Base-by-base conservation (phyloP, 2,113 vertebrate genomes). In the Callipepla squamata region DNA sequence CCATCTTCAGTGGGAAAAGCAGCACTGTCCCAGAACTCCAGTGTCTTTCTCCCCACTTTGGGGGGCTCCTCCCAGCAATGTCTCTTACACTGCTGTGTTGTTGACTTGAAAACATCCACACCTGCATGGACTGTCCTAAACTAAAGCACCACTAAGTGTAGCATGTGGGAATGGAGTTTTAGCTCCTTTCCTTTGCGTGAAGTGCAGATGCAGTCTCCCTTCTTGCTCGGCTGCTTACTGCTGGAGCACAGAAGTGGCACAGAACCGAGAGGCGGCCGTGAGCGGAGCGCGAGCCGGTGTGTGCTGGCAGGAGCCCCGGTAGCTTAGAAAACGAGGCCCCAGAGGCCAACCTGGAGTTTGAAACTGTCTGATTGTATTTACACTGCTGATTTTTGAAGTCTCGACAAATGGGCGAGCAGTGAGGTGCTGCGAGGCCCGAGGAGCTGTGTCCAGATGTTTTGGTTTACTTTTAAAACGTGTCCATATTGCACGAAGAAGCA, bases 201-300 rank as follows among this genome's bases (percentile, higher is more conserved):
- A 73, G 72, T 58, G 57, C 32, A 19, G 14, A 4, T 25, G 48
- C 51, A 36, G 20, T 36, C 45, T 8, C 0, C n/a, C 86, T 36
- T 16, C 30, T 58, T 36, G 22, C 7, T 16, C 1, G 3, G 57
- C 20, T 30, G 3, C 48, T 20, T 11, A 3, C 36, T 45, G 0
- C 25, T 38, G 69, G 45, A 66, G 81, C 65, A 2, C 17, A 28
- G 85, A 58, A 45, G 19, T 75, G 79, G 69, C 40, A 36, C 66
- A 66, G 61, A 66, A 8, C 34, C 13, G 12, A 36, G n/a, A 57
- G 65, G 44, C 18, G 1, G 40, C 70, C 7, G 58, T 16, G 1
- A 53, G 75, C 9, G 19, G 74, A 7, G 22, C 6, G 36, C 8
- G 36, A 36, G 36, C 36, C 36, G 36, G 38, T 44, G 58, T 4